Conservation (phyloP, 2,797 vertebrate species). For the Linurgus olivaceus region DNA sequence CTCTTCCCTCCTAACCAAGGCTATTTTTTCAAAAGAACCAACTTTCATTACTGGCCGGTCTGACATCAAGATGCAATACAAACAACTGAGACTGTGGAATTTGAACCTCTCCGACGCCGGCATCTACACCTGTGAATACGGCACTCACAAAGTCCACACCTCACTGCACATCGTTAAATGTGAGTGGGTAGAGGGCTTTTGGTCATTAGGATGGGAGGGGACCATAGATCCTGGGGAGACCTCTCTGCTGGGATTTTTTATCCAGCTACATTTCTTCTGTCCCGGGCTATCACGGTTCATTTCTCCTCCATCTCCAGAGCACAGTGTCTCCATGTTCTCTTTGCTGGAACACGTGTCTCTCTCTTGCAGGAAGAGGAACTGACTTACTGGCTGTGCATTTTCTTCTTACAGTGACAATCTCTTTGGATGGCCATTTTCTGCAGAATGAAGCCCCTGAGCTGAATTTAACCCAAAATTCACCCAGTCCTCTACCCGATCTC, state of each 20-base stretch:
- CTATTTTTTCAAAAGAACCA: not conserved
- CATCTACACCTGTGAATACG: conserved; percentile 53
- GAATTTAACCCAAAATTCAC: conserved; percentile 3
- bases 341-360: not conserved
- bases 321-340: not conserved
- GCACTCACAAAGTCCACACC: not conserved
- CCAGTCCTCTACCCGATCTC: accelerated
- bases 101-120: conserved; percentile 1
- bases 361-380: not conserved
- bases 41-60: accelerated
- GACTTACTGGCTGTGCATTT: not conserved
- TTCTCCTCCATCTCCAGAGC: not conserved
- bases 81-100: conserved; percentile 17
- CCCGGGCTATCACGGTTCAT: not conserved
- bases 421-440: not conserved
- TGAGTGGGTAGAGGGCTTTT: conserved; percentile 35
- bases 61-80: not conserved
- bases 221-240: not conserved
- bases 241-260: not conserved
- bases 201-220: not conserved
- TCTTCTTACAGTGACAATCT: conserved; percentile 49
- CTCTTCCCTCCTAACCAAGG: not conserved
- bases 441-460: conserved; percentile 26
- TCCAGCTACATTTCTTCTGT: not conserved
- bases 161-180: conserved; percentile 53